phyloP scores from a whole-genome alignment of 2,113 vertebrate genomes.

The Brachypodius melanocephalos region DNA sequence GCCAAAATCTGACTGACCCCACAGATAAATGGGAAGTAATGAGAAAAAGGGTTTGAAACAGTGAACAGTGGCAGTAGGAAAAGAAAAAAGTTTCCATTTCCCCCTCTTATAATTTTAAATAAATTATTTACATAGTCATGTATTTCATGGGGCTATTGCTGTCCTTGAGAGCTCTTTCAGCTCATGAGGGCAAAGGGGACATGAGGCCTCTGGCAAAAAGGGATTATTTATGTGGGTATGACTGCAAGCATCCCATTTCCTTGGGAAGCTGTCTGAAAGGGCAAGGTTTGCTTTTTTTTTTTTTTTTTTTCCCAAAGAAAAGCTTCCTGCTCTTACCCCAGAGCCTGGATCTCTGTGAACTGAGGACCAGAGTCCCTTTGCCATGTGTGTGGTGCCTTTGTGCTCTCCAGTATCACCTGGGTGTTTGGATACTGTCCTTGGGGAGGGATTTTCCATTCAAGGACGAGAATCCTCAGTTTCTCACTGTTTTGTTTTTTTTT shows the following conservation, averaged over 20 bases:
- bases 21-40: not conserved
- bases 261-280: not conserved
- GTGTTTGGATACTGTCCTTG: accelerated
- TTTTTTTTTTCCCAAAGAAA: not conserved
- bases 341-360: not conserved
- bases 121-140: too few species aligned
- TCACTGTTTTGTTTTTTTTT: not conserved
- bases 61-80: not conserved
- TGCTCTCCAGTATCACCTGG: not conserved
- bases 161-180: not conserved
- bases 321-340: not conserved
- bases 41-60: not conserved
- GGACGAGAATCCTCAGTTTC: not conserved
- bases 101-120: not conserved
- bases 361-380: accelerated
- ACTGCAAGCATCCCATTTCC: not conserved
- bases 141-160: not conserved
- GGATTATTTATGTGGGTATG: not conserved
- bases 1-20: not conserved
- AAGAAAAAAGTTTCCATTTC: accelerated
- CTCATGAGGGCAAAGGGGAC: not conserved
- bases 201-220: not conserved
- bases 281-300: not conserved
- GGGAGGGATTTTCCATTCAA: not conserved
- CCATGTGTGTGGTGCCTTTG: not conserved